phyloP scores from a whole-genome alignment of 2,797 vertebrate genomes.

The Lerista edwardsae region DNA sequence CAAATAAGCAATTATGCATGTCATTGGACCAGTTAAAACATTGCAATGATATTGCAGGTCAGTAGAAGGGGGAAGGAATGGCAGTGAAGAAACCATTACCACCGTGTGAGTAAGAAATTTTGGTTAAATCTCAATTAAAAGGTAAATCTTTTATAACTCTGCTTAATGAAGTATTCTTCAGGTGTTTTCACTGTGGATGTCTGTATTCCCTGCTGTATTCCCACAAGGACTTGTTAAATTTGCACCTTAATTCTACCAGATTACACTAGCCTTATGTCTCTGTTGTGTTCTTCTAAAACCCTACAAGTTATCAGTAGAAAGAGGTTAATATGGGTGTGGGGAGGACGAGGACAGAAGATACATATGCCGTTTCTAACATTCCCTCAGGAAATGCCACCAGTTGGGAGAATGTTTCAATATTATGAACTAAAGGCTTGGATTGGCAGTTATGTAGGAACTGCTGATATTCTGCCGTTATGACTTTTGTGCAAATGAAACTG shows the following conservation, averaged over 20 bases:
- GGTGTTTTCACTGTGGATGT: slow-evolving; percentile 71
- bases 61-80: slow-evolving; percentile 39
- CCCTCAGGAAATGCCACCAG: slow-evolving; percentile 69
- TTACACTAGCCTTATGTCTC: slow-evolving; percentile 67
- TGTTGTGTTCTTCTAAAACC: slow-evolving; percentile 63
- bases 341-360: slow-evolving; percentile 46
- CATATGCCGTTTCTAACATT: slow-evolving; percentile 64
- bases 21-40: slow-evolving; percentile 62
- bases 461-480: slow-evolving; percentile 71
- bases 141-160: slow-evolving; percentile 70
- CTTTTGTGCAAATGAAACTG: slow-evolving; percentile 74
- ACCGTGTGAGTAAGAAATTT: slow-evolving; percentile 66
- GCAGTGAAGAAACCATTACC: slow-evolving; percentile 66
- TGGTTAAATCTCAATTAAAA: slow-evolving; percentile 74
- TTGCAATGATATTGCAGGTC: slow-evolving; percentile 57
- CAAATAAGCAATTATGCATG: slow-evolving; percentile 60
- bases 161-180: slow-evolving; percentile 77
- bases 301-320: slow-evolving; percentile 70
- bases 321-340: slow-evolving; percentile 68
- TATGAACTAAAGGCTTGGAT: slow-evolving; percentile 70
- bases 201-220: slow-evolving; percentile 67
- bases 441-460: slow-evolving; percentile 70
- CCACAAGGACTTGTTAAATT: slow-evolving; percentile 64
- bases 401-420: slow-evolving; percentile 69
- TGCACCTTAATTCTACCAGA: slow-evolving; percentile 75